Base-by-base conservation (phyloP, 2,888 invertebrate species). In the Drosophila parthenogenetica region DNA sequence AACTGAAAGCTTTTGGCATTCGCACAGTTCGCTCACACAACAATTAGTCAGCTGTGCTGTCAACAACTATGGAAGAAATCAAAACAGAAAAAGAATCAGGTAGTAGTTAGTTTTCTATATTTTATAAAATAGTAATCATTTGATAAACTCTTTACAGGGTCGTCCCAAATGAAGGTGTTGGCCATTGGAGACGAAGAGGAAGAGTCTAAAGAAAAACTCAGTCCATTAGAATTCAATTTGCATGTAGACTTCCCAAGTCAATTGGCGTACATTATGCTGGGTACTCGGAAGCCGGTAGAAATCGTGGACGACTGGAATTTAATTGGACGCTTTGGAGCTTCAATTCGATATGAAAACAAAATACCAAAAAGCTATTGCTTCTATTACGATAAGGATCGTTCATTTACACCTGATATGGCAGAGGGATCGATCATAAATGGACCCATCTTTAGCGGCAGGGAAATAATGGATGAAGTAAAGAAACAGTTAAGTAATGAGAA, bases 181-280 rank as follows among this genome's bases (percentile, higher is more conserved):
- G 8, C 53, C 1, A 75, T 71, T 22, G 72, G 60, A 11, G 72
- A 72, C 48, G 5, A 13, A 29, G 46, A 48, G 3, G 43, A 77
- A 13, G 57, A 66, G 45, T 11, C 11, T 16, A 42, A 45, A 0
- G 46, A 74, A 14, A 7, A 10, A 16, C 5, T 10, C 1, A 19
- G 5, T 10, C 2, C 7, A 10, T 8, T 17, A 0, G 50, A 54
- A n/a, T 45, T 14, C 7, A 2, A 17, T 2, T 45, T 35, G 14
- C 11, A 3, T 0, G 46, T 16, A 0, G 49, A 57, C n/a, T 59
- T 59, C 0, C 0, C 0, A 5, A 45, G 37, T 4, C 57, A 62
- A 45, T 62, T 74, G 10, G 32, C 17, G 4, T 14, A 25, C 19
- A 13, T 70, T 13, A 14, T 73, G 4, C n/a, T 62, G 8, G 67